Percentiles rank a stretch among this genome's conserved stretches.
These are phyloP conservation scores for Drosophila subobscura DNA, from an alignment of 1,140 invertebrate species.

Conservation along the genomic window DNA sequence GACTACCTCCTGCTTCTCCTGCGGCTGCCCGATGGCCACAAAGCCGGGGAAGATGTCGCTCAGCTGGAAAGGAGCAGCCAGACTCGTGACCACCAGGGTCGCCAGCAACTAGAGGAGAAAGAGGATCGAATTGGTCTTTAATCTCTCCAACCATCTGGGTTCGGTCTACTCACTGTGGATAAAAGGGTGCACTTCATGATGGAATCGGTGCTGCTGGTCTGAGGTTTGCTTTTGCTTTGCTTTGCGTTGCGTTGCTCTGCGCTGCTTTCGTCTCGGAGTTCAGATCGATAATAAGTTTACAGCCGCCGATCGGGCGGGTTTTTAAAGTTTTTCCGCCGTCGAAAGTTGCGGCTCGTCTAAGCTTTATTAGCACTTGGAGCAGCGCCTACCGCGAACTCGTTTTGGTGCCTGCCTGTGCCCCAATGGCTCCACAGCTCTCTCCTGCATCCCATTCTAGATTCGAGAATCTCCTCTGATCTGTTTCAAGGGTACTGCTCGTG, in stretches of 20 bases:
- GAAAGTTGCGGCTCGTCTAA: slow-evolving; percentile 51
- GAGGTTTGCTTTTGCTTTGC: slow-evolving; percentile 15
- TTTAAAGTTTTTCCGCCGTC: slow-evolving; percentile 59
- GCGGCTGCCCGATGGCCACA: slow-evolving; percentile 17
- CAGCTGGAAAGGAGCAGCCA: slow-evolving; percentile 57
- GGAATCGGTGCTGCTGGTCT: slow-evolving; percentile 18
- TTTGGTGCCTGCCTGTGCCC: slow-evolving; percentile 44
- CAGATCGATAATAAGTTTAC: slow-evolving; percentile 72
- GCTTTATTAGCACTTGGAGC: slow-evolving; percentile 67
- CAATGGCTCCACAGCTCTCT: slow-evolving; percentile 3
- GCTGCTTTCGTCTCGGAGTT: slow-evolving; percentile 59
- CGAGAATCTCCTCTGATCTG: no score
- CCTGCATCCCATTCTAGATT: slow-evolving; percentile 19
- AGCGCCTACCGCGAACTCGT: slow-evolving; percentile 32
- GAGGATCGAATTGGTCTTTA: background rate
- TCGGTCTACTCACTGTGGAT: slow-evolving; percentile 61
- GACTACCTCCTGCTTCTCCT: slow-evolving; percentile 54
- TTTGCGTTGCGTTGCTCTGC: slow-evolving; percentile 36
- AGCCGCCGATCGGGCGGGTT: slow-evolving; percentile 46
- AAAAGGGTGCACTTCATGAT: slow-evolving; percentile 69
- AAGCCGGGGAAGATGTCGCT: slow-evolving; percentile 49
- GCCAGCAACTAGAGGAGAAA: slow-evolving; percentile 33
- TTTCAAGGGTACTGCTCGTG: no score
- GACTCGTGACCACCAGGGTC: slow-evolving; percentile 18
- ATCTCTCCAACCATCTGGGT: background rate